phyloP scores from a whole-genome alignment of 2,888 invertebrate species.

The Eupeodes latifasciatus region DNA sequence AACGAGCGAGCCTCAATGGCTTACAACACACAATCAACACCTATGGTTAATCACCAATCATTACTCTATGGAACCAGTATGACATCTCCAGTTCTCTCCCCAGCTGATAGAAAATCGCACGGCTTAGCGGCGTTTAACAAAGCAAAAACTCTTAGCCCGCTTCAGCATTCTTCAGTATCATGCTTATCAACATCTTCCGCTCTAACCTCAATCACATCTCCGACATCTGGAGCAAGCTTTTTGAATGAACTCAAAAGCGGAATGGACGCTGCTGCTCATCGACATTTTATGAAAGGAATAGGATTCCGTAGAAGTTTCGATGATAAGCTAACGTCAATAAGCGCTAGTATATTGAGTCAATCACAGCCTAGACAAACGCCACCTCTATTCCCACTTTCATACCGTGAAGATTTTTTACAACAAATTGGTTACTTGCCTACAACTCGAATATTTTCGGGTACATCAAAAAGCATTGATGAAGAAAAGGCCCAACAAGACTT shows the following conservation, averaged over 20 bases:
- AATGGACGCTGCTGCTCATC: conserved; percentile 54
- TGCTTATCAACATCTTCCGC: conserved; percentile 71
- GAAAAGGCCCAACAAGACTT: conserved; percentile 83
- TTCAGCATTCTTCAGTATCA: conserved; percentile 76
- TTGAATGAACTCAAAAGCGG: conserved; percentile 57
- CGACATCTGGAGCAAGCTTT: conserved; percentile 57
- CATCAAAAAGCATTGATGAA: conserved; percentile 82
- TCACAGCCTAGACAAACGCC: conserved; percentile 79
- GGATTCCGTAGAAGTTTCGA: conserved; percentile 83
- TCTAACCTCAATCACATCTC: conserved; percentile 52
- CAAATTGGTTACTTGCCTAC: conserved; percentile 84
- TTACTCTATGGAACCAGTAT: conserved; percentile 56
- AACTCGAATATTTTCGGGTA: conserved; percentile 82
- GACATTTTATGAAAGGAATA: conserved; percentile 80
- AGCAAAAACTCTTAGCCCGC: conserved; percentile 79
- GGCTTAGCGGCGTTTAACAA: conserved; percentile 79
- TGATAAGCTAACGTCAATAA: conserved; percentile 80
- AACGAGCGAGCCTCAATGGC: conserved; percentile 76
- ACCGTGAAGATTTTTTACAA: conserved; percentile 83
- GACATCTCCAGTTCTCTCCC: conserved; percentile 76
- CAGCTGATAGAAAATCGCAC: conserved; percentile 77
- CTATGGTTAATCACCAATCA: conserved; percentile 62
- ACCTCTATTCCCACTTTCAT: conserved; percentile 82
- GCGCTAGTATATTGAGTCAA: conserved; percentile 66
- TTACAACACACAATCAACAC: conserved; percentile 61